Evolutionary conservation across 2,888 invertebrate genomes (phyloP).

Genomic region (Leucophenga maculata): DNA sequence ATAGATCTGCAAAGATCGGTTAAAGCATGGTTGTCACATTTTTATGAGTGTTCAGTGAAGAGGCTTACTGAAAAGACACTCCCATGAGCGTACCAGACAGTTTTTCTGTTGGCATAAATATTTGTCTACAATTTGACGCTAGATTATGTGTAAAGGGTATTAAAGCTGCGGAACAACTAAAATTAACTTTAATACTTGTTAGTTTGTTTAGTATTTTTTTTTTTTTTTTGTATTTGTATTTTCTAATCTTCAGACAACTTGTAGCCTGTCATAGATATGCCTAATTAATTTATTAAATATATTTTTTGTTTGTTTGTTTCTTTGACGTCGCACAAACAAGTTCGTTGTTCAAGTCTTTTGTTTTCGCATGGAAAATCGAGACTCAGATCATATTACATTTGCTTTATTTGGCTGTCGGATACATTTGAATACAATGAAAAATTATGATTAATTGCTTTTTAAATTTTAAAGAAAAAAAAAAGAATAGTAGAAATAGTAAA

Average conservation of each 20-base stretch:
- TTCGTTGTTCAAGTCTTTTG: slow-evolving; percentile 28
- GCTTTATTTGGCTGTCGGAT: neutral
- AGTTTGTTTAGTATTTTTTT: neutral
- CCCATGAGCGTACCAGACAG: too few relatives aligned
- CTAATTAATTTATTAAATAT: slow-evolving; percentile 30
- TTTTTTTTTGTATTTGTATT: neutral
- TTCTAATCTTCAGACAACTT: neutral
- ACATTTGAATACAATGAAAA: slow-evolving; percentile 18
- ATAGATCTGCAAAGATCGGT: too few relatives aligned
- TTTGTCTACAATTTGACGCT: too few relatives aligned
- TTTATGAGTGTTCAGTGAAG: too few relatives aligned
- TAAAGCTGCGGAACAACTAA: too few relatives aligned
- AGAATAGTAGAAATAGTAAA: neutral
- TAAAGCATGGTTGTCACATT: too few relatives aligned
- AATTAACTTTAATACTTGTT: neutral
- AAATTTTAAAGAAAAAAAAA: neutral
- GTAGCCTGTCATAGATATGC: slow-evolving; percentile 31
- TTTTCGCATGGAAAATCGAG: slow-evolving; percentile 21
- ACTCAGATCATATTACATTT: slow-evolving; percentile 12
- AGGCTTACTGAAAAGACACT: too few relatives aligned
- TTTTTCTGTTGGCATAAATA: too few relatives aligned
- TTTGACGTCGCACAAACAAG: slow-evolving; percentile 19
- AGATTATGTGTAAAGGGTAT: too few relatives aligned
- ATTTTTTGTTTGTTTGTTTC: neutral
- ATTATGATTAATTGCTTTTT: slow-evolving; percentile 20